Base-by-base conservation (phyloP, 2,797 vertebrate genomes). In the Phataginus tricuspis region DNA sequence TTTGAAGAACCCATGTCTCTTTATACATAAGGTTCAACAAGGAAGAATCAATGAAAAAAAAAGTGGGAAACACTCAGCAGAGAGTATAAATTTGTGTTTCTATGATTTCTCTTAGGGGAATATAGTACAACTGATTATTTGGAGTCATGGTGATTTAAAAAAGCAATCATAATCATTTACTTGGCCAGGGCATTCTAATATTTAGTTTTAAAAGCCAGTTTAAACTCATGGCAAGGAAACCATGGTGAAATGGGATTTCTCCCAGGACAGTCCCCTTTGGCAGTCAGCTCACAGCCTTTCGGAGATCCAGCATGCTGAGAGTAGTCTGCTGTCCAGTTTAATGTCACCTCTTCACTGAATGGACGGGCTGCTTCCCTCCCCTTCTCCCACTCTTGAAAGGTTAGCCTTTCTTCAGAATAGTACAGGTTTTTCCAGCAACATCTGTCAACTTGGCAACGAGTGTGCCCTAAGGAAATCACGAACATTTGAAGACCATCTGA, bases 381-480 rank as follows among this genome's bases (percentile, higher is more conserved):
- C 63, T 15, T 53, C 80, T 91, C 49, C 85, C 66, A 9, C 53
- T 95, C 97, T 86, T 71, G 94, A 98, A 98, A 98, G 86, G 91
- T 98, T 98, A 98, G 72, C 93, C 37, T 98, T 98, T 96, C 98
- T 98, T 97, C 91, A 86, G 90, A 98, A 86, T 39, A 37, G 63
- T 96, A 75, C 97, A 96, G 92, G 29, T 95, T 98, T 98, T 97
- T 90, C 93, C 97, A 96, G 95, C 83, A 97, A 74, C 96, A 88
- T 97, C 97, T 97, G 96, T 96, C 97, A 97, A 37, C 88, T 96
- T 97, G 97, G 92, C 96, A 97, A 87, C 25, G 94, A 98, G 85
- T 84, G 49, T 90, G 96, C 94, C 97, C 97, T 97, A 86, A 98
- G 97, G 98, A 98, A 98, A 98, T 97, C 69, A 96, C n/a, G 93